Evolutionary conservation across 2,113 vertebrate species (phyloP).

Genomic region (Calonectris borealis): DNA sequence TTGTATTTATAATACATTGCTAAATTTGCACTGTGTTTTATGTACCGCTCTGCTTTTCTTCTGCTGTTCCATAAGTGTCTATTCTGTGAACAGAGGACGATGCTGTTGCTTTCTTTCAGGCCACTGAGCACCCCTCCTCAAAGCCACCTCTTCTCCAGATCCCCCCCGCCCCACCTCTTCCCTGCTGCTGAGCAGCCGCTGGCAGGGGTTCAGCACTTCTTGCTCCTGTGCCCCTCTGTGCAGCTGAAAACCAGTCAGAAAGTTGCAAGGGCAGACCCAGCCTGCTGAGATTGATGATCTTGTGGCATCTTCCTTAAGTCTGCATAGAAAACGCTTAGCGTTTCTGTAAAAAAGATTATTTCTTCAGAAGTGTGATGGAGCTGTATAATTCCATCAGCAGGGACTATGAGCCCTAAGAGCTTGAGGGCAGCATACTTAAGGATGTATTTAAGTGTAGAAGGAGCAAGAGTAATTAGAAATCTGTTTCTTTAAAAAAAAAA

Average conservation of each 20-base stretch:
- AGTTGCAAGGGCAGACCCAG: background rate
- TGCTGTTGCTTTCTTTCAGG: background rate
- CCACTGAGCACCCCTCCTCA: background rate
- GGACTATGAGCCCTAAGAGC: background rate
- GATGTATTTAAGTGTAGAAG: background rate
- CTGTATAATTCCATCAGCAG: background rate
- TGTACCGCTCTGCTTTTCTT: background rate
- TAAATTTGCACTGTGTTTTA: background rate
- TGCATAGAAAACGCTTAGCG: background rate
- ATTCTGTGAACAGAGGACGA: rapidly evolving
- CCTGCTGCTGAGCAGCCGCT: background rate
- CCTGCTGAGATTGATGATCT: background rate
- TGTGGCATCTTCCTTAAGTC: background rate
- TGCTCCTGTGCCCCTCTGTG: background rate
- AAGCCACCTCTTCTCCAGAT: background rate
- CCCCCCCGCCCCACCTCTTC: background rate
- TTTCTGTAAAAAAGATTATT: background rate
- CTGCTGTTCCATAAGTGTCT: background rate
- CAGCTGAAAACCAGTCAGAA: background rate
- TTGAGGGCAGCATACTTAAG: background rate
- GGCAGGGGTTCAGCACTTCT: background rate
- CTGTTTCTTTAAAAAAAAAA: background rate
- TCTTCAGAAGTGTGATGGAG: background rate
- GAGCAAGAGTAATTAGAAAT: background rate
- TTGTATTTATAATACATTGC: background rate